phyloP scores from a whole-genome alignment of 2,797 vertebrate genomes.

The Lacerta bilineata region DNA sequence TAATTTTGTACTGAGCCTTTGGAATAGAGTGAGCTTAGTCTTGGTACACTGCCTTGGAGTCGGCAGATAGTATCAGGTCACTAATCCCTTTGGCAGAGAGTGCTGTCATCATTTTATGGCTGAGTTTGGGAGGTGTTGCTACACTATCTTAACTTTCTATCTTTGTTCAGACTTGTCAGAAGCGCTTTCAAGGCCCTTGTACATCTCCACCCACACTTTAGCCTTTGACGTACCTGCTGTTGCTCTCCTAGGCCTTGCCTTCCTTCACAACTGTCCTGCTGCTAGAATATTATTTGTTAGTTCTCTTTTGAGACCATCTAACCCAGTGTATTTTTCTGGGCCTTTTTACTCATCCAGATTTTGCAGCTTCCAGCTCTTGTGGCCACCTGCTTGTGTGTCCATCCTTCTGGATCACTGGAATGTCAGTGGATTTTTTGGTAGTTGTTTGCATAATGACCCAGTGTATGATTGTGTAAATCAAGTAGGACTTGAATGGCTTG shows the following conservation, averaged over 20 bases:
- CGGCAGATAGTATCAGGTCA: not conserved
- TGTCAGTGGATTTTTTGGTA: not conserved
- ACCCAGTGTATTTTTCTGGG: not conserved
- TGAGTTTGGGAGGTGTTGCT: not conserved
- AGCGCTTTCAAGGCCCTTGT: not conserved
- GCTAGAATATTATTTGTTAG: too few species aligned
- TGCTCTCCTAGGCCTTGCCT: not conserved
- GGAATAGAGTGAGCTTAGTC: not conserved
- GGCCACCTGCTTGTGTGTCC: not conserved
- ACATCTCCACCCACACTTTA: not conserved
- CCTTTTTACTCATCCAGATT: not conserved
- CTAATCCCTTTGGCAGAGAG: not conserved
- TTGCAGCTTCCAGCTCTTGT: not conserved
- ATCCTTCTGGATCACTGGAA: conserved; percentile 29
- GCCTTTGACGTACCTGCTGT: not conserved
- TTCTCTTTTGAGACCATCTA: not conserved
- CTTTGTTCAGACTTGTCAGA: not conserved
- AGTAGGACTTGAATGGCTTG: not conserved
- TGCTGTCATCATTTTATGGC: not conserved
- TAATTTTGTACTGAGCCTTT: not conserved
- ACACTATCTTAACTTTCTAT: not conserved
- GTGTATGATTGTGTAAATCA: not conserved
- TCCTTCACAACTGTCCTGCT: not conserved
- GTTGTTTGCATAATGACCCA: not conserved
- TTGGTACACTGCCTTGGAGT: not conserved